Evolutionary conservation across 2,888 invertebrate genomes (phyloP), one percentile per base, ranked within the genome.

Genomic region (Steromphala cineraria): DNA sequence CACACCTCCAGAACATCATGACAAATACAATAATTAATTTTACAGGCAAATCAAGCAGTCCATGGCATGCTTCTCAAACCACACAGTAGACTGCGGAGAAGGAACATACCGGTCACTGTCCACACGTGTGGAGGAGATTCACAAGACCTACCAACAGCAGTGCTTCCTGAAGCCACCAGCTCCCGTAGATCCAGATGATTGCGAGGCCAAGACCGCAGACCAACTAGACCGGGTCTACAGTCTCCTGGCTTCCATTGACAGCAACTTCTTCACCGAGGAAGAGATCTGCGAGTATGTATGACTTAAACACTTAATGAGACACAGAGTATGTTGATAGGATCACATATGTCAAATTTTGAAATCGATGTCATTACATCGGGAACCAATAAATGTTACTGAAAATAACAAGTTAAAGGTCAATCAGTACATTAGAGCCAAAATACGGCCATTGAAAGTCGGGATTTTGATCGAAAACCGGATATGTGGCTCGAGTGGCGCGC

Each of bases 1-100:
- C 10, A 46, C 5, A 8, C 46, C 13, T 13, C 10, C 5, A 13
- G 4, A 46, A 46, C 46, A 46, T 36, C 46, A 46, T 46, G 10
- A 46, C 13, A 36, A 36, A 5, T 36, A 8, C 3, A 5, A 36
- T 36, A 3, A 36, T 36, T 36, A 36, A 3, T 17, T 52, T 56
- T 67, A 3, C 77, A 84, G 84, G 56, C 71, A 79, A 53, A 24
- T 84, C 56, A 83, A 84, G 75, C 78, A 77, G 56, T 76, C 78
- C 0, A n/a, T 84, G 56, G 81, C 81, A 0, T 81, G 79, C 36
- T 76, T 53, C 3, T 56, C 79, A 7, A 82, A 83, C 80, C 82
- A 82, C 55, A 84, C 84, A n/a, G 80, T 82, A 13, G 82, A 81
- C 79, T 84, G 84, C 62, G 28, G 19, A 3, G 40, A 52, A 0